Conservation (phyloP, 2,113 vertebrate genomes). For the Crocuta crocuta region DNA sequence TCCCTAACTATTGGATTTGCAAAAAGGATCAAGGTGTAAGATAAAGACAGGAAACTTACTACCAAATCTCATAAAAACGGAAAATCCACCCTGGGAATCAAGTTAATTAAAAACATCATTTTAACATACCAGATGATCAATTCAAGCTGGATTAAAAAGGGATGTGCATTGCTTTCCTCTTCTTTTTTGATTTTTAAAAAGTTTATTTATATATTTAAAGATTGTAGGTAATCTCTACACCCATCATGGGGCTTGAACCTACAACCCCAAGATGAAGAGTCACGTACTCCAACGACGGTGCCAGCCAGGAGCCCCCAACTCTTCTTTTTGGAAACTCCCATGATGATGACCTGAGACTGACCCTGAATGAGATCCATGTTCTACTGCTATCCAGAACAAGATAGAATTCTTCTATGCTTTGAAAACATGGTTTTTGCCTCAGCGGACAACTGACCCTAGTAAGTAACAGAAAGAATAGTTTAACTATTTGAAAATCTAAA, state of each 20-base stretch:
- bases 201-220: background rate
- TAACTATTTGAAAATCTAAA: conserved; percentile 57
- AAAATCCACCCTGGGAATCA: background rate
- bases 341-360: background rate
- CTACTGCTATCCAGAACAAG: background rate
- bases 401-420: background rate
- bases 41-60: background rate
- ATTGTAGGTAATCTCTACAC: background rate
- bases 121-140: conserved; percentile 12
- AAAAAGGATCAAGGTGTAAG: background rate
- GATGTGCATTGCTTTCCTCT: background rate
- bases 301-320: background rate
- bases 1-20: background rate
- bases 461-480: conserved; percentile 46
- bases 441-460: background rate
- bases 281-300: fast-evolving
- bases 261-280: background rate
- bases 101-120: background rate
- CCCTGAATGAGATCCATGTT: background rate
- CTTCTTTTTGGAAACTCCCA: background rate
- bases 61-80: background rate
- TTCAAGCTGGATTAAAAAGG: conserved; percentile 8
- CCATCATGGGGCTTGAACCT: background rate
- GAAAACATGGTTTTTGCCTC: background rate
- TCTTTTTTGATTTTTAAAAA: background rate